Conservation (phyloP, 2,113 vertebrate species). For the Indicator indicator region DNA sequence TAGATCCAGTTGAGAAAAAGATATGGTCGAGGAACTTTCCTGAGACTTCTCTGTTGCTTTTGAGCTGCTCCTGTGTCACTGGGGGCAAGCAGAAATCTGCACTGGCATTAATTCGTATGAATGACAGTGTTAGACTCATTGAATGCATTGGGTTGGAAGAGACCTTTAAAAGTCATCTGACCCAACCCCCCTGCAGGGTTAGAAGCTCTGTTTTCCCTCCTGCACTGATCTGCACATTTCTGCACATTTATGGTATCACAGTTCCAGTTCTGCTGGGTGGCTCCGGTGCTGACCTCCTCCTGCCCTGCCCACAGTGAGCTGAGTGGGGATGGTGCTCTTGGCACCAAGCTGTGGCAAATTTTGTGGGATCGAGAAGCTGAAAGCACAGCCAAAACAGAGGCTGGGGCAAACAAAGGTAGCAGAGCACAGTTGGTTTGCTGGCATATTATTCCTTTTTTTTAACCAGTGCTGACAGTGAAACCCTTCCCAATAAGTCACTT, state of each 20-base stretch:
- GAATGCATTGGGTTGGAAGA: too few species aligned
- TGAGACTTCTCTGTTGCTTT: background rate
- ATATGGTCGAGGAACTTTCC: background rate
- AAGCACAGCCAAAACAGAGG: background rate
- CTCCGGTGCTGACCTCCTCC: background rate
- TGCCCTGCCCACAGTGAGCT: background rate
- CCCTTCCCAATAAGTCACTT: constrained; percentile 20
- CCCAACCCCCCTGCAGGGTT: background rate
- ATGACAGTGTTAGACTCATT: too few species aligned
- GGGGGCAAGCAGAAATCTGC: background rate
- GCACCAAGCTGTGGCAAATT: background rate
- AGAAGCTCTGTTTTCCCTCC: background rate
- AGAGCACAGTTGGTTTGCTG: constrained; percentile 9
- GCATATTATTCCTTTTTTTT: constrained; percentile 57
- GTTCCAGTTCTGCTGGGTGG: background rate
- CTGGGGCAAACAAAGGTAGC: constrained; percentile 22
- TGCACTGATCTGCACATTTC: background rate
- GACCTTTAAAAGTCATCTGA: too few species aligned
- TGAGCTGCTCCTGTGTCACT: background rate
- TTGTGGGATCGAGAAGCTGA: constrained; percentile 2
- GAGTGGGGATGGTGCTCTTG: constrained; percentile 46
- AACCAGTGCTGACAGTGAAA: constrained; percentile 44
- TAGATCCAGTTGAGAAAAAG: background rate
- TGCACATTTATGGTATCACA: background rate
- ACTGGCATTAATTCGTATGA: background rate